A percentile compares a stretch with the other conserved stretches of the same genome.
Conservation (phyloP, 2,113 vertebrate genomes). For the Tretioscincus oriximinensis region DNA sequence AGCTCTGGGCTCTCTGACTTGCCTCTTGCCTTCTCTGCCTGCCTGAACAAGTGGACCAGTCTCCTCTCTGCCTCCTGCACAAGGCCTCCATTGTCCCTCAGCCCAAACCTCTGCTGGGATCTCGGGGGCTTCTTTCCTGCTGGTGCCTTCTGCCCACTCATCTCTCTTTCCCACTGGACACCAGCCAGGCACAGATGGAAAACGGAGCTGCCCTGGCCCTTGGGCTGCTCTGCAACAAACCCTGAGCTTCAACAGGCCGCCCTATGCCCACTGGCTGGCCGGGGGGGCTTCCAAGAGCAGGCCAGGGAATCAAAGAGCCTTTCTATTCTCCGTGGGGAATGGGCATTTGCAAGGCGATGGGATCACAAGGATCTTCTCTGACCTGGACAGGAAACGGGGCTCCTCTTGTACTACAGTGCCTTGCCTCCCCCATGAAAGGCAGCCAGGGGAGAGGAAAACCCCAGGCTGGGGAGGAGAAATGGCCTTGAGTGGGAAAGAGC, state of each 20-base stretch:
- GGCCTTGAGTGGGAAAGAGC: too few relatives aligned
- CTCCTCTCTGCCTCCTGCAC: not conserved
- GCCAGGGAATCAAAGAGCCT: not conserved
- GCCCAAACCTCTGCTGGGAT: not conserved
- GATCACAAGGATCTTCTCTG: not conserved
- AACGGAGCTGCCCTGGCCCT: not conserved
- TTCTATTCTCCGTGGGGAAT: not conserved
- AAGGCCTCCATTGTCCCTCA: constrained; percentile 4
- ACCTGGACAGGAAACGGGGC: not conserved
- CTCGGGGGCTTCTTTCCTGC: not conserved
- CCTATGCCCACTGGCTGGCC: not conserved
- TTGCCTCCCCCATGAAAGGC: not conserved
- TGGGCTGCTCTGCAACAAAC: not conserved
- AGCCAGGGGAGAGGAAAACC: not conserved
- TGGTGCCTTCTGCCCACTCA: not conserved
- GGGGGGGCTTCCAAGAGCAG: not conserved
- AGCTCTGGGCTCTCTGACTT: not conserved
- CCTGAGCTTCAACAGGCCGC: not conserved
- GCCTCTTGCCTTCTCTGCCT: too few relatives aligned
- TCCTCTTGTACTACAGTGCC: not conserved
- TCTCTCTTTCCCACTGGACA: not conserved
- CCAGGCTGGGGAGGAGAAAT: not conserved
- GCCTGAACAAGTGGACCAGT: too few relatives aligned
- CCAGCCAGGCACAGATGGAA: not conserved
- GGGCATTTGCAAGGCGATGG: too few relatives aligned